Percentiles rank a stretch among this genome's conserved stretches.
Evolutionary conservation across 2,888 invertebrate genomes (phyloP).

Genomic region (Platerodrilus igneus): DNA sequence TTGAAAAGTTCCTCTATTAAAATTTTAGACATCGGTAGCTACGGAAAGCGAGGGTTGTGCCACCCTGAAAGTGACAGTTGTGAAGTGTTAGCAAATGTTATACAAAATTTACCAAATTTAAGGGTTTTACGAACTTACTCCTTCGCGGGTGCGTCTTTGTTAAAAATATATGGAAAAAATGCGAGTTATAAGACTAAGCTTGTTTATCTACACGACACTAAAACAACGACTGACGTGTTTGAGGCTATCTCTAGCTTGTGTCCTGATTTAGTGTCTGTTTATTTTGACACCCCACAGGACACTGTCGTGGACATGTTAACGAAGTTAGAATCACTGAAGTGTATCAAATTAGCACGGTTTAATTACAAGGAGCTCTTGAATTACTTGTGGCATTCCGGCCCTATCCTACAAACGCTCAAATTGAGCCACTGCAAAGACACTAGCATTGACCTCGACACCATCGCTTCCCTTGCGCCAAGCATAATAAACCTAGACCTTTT

Average conservation of each 20-base stretch:
- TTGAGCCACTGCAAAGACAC: slow-evolving; percentile 37
- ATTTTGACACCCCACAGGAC: slow-evolving; percentile 59
- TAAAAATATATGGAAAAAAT: slow-evolving; percentile 53
- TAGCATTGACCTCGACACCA: slow-evolving; percentile 37
- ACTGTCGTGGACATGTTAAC: slow-evolving; percentile 53
- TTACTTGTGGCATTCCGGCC: slow-evolving; percentile 51
- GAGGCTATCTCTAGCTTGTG: slow-evolving; percentile 58
- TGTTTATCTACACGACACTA: slow-evolving; percentile 63
- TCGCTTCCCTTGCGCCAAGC: slow-evolving; percentile 46
- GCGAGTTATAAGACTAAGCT: slow-evolving; percentile 59
- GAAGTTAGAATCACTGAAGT: slow-evolving; percentile 50
- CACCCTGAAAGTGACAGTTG: slow-evolving; percentile 41
- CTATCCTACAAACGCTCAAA: slow-evolving; percentile 37
- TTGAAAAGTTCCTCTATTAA: slow-evolving; percentile 56
- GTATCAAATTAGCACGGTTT: slow-evolving; percentile 61
- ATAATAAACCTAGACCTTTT: slow-evolving; percentile 62
- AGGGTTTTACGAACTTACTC: slow-evolving; percentile 63
- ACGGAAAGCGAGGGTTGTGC: slow-evolving; percentile 64
- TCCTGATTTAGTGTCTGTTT: slow-evolving; percentile 60
- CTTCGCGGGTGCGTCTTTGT: slow-evolving; percentile 61
- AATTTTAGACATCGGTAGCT: slow-evolving; percentile 64
- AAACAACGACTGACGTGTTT: slow-evolving; percentile 57
- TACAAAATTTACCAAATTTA: slow-evolving; percentile 60
- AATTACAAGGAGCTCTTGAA: slow-evolving; percentile 57
- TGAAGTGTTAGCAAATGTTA: slow-evolving; percentile 59